Conservation (phyloP, 2,797 vertebrate genomes). For the Zalophus californianus region DNA sequence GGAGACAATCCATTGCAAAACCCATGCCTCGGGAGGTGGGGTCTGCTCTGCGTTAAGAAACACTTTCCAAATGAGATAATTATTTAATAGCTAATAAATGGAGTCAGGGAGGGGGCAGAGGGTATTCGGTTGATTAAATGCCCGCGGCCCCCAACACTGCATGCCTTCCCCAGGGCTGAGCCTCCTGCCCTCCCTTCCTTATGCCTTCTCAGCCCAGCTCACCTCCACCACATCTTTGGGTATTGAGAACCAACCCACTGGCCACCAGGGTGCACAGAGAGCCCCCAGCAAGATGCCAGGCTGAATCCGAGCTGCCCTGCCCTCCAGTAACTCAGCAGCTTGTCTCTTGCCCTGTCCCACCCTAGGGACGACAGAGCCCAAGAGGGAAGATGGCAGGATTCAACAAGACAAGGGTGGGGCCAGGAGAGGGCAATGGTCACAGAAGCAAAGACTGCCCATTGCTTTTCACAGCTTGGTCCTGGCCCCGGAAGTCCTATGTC, state of each 20-base stretch:
- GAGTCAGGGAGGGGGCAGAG: constrained; percentile 52
- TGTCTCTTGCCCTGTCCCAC: not conserved
- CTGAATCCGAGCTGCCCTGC: not conserved
- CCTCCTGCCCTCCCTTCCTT: not conserved
- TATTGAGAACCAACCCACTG: not conserved
- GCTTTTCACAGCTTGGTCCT: not conserved
- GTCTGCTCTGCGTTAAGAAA: constrained; percentile 80
- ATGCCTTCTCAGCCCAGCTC: not conserved
- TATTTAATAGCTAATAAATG: constrained; percentile 82
- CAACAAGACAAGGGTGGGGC: not conserved
- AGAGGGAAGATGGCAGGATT: not conserved
- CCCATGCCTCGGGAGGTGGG: constrained; percentile 56
- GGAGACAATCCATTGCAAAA: constrained; percentile 75
- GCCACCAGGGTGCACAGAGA: not conserved
- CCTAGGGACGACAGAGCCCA: not conserved
- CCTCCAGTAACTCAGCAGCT: not conserved
- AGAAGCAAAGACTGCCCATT: not conserved
- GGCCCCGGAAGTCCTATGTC: not conserved
- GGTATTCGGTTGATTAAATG: constrained; percentile 74
- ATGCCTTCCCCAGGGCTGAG: not conserved
- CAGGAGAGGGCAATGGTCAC: not conserved
- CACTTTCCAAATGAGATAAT: constrained; percentile 82
- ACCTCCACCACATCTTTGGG: not conserved
- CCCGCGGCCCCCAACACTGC: not conserved
- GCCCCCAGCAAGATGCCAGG: not conserved